Evolutionary conservation across 2,888 invertebrate genomes (phyloP).

Genomic region (Epinotia brunnichana): DNA sequence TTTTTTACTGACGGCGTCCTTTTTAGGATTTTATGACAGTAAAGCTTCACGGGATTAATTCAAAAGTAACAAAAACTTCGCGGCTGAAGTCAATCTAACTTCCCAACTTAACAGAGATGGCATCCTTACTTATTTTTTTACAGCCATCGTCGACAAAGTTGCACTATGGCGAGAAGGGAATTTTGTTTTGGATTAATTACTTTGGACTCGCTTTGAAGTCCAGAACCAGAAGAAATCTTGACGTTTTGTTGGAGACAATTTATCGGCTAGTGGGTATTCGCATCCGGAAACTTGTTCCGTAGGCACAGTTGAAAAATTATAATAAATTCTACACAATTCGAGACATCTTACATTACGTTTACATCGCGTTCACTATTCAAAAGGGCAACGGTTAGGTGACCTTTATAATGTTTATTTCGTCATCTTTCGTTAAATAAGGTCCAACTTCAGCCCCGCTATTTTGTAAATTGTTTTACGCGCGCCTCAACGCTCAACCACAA

Average conservation of each 20-base stretch:
- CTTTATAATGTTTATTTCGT: neutral
- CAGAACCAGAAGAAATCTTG: neutral
- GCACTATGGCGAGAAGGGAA: constrained; percentile 18
- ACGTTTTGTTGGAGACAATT: neutral
- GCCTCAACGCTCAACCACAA: no score
- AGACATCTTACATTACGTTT: no score
- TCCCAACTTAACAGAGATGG: constrained; percentile 35
- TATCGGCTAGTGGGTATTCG: neutral
- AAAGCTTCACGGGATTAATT: constrained; percentile 39
- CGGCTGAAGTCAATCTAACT: constrained; percentile 42
- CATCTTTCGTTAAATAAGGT: neutral
- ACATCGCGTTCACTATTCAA: no score
- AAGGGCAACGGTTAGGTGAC: neutral
- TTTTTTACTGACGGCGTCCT: neutral
- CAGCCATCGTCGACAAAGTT: constrained; percentile 30
- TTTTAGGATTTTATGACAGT: constrained; percentile 22
- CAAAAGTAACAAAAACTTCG: constrained; percentile 40
- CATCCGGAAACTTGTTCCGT: neutral
- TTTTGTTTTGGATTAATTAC: constrained; percentile 1
- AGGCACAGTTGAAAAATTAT: no score
- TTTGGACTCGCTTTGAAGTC: neutral
- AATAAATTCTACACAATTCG: no score
- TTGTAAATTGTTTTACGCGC: no score
- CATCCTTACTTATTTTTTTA: constrained; percentile 33
- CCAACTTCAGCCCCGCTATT: neutral